These are phyloP conservation scores for Cantharis lateralis DNA, from an alignment of 2,888 invertebrate species.

Conservation along the genomic window DNA sequence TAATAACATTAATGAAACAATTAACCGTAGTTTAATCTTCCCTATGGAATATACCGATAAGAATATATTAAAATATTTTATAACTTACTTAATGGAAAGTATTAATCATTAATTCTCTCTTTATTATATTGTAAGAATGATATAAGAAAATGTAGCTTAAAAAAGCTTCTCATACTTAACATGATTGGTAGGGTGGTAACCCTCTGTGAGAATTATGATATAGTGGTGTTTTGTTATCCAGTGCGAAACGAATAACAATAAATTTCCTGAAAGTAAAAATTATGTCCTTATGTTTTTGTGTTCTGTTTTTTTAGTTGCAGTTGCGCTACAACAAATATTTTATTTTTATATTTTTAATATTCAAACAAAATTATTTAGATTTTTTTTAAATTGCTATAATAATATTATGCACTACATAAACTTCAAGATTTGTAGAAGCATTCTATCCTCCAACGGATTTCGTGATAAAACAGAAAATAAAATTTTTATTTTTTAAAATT, in stretches of 20 bases:
- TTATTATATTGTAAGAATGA: not conserved
- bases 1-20: too few species aligned
- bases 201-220: conserved; percentile 28
- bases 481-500: not conserved
- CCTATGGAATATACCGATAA: not conserved
- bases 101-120: not conserved
- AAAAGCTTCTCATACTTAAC: conserved; percentile 20
- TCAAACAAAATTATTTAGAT: not conserved
- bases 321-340: not conserved
- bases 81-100: not conserved
- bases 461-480: not conserved
- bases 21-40: not conserved
- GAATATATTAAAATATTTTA: not conserved
- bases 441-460: not conserved
- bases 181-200: conserved; percentile 31
- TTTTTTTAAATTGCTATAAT: not conserved
- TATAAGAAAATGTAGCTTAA: conserved; percentile 1
- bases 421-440: not conserved
- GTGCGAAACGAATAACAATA: conserved; percentile 32
- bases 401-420: not conserved
- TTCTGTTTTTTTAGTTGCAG: not conserved
- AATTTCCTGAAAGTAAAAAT: conserved; percentile 22
- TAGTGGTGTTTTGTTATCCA: conserved; percentile 32
- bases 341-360: not conserved
- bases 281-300: conserved; percentile 18